A percentile compares a stretch with the other conserved stretches of the same genome.
phyloP scores from a whole-genome alignment of 2,113 vertebrate species.

The Phaethon lepturus region DNA sequence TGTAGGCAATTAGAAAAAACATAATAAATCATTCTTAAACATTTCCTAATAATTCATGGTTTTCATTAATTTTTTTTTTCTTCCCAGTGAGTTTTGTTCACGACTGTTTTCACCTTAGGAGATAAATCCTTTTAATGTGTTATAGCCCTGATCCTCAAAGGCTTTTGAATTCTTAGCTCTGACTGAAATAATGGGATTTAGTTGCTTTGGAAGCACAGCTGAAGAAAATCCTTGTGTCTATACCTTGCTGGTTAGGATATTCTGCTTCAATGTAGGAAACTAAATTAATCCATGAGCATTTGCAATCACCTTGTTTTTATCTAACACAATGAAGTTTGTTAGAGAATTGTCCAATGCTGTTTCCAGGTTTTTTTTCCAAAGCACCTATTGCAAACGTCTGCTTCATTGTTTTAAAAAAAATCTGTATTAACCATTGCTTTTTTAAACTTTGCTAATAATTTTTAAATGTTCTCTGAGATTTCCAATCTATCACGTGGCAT shows the following conservation, averaged over 20 bases:
- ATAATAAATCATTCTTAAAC: neutral
- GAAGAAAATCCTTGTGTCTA: neutral
- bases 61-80: neutral
- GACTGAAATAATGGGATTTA: neutral
- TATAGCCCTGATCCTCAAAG: neutral
- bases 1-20: neutral
- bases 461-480: neutral
- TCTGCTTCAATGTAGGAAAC: neutral
- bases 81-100: neutral
- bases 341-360: neutral
- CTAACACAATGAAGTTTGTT: neutral
- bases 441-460: neutral
- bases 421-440: neutral
- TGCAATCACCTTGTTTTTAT: neutral
- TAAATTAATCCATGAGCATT: neutral
- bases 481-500: fast-evolving
- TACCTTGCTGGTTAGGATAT: neutral
- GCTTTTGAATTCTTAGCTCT: neutral
- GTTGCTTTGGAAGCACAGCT: neutral
- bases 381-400: neutral
- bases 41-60: neutral
- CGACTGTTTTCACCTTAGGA: neutral
- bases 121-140: neutral
- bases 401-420: neutral
- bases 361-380: neutral